These are phyloP conservation scores for Neosalanx taihuensis DNA, from an alignment of 2,797 vertebrate species.

Conservation along the genomic window DNA sequence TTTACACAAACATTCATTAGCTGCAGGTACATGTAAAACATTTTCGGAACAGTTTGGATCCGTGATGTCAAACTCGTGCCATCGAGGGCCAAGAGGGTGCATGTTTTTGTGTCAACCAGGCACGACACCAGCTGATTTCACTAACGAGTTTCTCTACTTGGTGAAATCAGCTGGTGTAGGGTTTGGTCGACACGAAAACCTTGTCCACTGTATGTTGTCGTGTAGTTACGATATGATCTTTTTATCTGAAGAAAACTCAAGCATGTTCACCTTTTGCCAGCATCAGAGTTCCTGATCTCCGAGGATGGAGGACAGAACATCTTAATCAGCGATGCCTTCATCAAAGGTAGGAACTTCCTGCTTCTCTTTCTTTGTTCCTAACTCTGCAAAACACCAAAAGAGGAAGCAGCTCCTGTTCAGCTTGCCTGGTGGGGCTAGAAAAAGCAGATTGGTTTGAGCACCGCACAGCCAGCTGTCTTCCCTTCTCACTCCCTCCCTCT, in stretches of 20 bases:
- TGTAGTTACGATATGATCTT: neutral
- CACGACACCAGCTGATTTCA: no score
- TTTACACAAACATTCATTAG: neutral
- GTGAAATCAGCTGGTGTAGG: no score
- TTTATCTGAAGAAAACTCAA: neutral
- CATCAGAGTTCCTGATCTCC: conserved; percentile 84
- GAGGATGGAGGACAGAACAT: conserved; percentile 94
- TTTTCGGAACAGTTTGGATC: no score
- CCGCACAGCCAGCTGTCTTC: neutral
- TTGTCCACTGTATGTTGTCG: no score
- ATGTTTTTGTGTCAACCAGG: no score
- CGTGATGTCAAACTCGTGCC: no score
- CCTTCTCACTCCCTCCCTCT: neutral
- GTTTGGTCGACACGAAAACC: no score
- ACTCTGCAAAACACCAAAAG: neutral
- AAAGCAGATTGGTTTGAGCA: neutral
- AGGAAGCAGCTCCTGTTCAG: neutral
- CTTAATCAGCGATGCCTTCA: conserved; percentile 96
- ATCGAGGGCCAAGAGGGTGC: no score
- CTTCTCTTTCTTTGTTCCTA: neutral
- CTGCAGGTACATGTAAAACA: neutral
- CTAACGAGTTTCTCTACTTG: no score
- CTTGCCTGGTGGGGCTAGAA: neutral
- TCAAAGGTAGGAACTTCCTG: conserved; percentile 81
- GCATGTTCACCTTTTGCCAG: conserved; percentile 34